These are phyloP conservation scores for Ceyx cyanopectus DNA, from an alignment of 2,113 vertebrate genomes.

Conservation along the genomic window DNA sequence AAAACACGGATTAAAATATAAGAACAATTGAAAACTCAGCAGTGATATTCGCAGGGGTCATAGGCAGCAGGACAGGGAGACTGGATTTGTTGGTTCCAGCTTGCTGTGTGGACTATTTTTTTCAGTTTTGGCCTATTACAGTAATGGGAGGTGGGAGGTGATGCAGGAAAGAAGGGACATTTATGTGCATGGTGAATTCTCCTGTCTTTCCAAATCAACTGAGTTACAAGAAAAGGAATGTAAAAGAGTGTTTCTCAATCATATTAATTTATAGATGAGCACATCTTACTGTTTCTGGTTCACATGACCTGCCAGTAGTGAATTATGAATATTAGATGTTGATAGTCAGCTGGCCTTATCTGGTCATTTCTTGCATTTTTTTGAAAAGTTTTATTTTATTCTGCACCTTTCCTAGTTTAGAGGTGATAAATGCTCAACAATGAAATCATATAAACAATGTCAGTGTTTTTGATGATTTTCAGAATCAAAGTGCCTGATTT, in stretches of 20 bases:
- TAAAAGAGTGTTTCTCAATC: neutral
- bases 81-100: neutral
- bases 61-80: neutral
- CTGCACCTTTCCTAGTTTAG: neutral
- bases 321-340: neutral
- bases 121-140: neutral
- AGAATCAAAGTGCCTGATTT: neutral
- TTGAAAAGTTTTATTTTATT: neutral
- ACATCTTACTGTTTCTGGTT: neutral
- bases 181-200: rapidly evolving
- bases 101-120: neutral
- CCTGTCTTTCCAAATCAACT: neutral
- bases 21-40: neutral
- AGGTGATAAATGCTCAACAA: neutral
- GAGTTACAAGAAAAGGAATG: neutral
- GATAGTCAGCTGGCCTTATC: neutral
- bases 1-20: neutral
- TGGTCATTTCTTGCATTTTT: neutral
- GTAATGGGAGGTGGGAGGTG: neutral
- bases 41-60: neutral
- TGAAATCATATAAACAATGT: neutral
- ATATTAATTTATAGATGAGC: neutral
- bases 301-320: neutral
- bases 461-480: neutral
- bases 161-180: neutral